phyloP scores from a whole-genome alignment of 2,888 invertebrate genomes.

The Lasioglossum calceatum region DNA sequence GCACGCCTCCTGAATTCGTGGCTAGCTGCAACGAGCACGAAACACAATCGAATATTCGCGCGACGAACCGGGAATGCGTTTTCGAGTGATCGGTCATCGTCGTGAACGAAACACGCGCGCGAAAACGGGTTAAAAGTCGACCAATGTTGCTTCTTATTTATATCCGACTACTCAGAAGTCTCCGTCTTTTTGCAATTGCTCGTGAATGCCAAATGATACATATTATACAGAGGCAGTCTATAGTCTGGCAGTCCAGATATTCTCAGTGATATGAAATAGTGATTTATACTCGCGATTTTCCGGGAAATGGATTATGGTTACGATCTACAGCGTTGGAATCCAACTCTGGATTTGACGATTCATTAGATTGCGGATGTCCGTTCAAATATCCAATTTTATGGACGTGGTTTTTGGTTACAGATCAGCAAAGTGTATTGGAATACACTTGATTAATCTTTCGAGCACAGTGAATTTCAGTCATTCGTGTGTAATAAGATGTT shows the following conservation, averaged over 20 bases:
- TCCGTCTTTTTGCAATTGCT: not conserved
- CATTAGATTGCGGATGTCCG: not conserved
- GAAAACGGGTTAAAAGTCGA: not conserved
- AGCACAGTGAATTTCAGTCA: not conserved
- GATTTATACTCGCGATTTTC: not conserved
- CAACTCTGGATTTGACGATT: not conserved
- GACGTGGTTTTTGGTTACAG: not conserved
- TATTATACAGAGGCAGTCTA: not conserved
- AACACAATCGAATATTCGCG: not conserved
- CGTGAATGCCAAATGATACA: not conserved
- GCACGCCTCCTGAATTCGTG: slow-evolving; percentile 7
- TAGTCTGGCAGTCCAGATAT: not conserved
- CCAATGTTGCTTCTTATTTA: not conserved
- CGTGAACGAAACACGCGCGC: not conserved
- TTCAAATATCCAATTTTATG: not conserved
- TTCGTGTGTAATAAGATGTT: not conserved
- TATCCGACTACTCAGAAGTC: not conserved
- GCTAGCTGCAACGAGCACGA: not conserved
- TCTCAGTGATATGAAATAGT: not conserved
- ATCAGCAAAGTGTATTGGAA: not conserved
- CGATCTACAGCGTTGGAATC: not conserved
- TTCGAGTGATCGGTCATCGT: too few species aligned
- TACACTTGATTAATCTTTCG: not conserved
- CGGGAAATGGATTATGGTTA: not conserved
- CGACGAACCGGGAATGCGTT: not conserved